Conservation (phyloP, 2,888 invertebrate genomes). For the Strigamia crassipes region DNA sequence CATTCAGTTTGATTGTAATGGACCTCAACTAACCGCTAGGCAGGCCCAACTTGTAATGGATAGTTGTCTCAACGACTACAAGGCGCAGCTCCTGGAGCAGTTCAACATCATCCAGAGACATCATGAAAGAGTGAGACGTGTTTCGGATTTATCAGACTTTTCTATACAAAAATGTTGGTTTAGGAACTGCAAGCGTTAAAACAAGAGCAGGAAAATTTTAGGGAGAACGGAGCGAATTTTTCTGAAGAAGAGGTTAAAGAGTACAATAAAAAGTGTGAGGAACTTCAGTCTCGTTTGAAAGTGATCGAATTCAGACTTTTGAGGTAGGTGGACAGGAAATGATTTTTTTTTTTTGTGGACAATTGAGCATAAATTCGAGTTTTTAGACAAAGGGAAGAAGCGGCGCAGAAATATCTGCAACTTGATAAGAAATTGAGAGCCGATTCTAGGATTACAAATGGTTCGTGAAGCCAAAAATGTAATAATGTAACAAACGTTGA, state of each 20-base stretch:
- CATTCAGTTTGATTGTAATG: not conserved
- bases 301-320: conserved; percentile 6
- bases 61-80: not conserved
- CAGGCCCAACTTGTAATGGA: not conserved
- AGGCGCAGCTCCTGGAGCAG: not conserved
- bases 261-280: not conserved
- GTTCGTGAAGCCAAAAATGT: not conserved
- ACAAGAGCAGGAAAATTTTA: not conserved
- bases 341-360: not conserved
- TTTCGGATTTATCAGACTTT: too few species aligned
- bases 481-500: not conserved
- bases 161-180: too few species aligned
- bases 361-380: not conserved
- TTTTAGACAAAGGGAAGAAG: conserved; percentile 17
- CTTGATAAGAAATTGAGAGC: conserved; percentile 13
- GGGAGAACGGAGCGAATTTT: not conserved
- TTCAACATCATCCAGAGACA: conserved; percentile 1
- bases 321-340: not conserved
- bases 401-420: not conserved
- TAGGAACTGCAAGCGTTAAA: not conserved
- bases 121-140: not conserved
- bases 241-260: not conserved
- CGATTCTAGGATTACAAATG: not conserved
- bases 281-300: not conserved
- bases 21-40: not conserved